Base-by-base conservation (phyloP, 2,797 vertebrate species). In the Aldrovandia affinis region DNA sequence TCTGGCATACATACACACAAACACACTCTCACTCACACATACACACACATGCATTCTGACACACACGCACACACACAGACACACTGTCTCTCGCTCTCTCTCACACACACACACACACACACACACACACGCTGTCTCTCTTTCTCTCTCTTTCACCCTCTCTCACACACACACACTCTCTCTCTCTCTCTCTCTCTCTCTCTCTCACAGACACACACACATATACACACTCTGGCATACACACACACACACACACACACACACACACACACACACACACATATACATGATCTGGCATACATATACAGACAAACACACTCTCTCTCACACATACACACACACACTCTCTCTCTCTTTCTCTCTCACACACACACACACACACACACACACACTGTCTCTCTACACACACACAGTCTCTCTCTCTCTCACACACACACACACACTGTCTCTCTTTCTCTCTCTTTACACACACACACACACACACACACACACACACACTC, bases 371-470 rank as follows among this genome's bases (percentile, higher is more conserved):
- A 33, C 63, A 15, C 33, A 9, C 63, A 33, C 12, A 25, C 3
- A 33, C 63, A 68, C 28, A 33, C 47, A 50, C 47, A 81, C 81
- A 42, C 57, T 84, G 83, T n/a, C n/a, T n/a, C n/a, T n/a, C n/a
- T n/a, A 33, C 63, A 15, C 63, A 68, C 22, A 68, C 30, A 15
- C 28, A 33, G n/a, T n/a, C 28, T 12, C 28, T 12, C 63, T 15
- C 28, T 2, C 28, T 15, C 9, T 0, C 63, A 33, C 1, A 68
- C 63, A 18, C 14, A 33, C 10, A 10, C 63, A 33, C 63, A 15
- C 33, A 9, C 63, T n/a, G n/a, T n/a, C n/a, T n/a, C n/a, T n/a
- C n/a, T n/a, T n/a, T n/a, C n/a, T n/a, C n/a, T n/a, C n/a, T n/a
- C n/a, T n/a, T n/a, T n/a, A 33, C 12, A 25, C 3, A 33, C 63